Evolutionary conservation across 2,797 vertebrate genomes (phyloP).

Genomic region (Oreochromis grahami): DNA sequence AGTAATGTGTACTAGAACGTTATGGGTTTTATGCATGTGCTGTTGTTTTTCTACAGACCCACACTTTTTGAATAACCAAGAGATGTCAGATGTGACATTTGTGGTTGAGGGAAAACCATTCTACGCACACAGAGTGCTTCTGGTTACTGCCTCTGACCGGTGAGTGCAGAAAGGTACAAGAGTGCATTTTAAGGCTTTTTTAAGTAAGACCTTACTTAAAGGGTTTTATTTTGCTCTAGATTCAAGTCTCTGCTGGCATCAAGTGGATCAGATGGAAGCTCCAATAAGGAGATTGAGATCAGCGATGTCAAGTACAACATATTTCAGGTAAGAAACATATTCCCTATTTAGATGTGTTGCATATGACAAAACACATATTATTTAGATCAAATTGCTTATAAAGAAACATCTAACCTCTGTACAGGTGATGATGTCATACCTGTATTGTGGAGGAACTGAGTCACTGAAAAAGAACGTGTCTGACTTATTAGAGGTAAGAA

Average conservation of each 20-base stretch:
- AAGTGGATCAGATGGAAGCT: conserved; percentile 75
- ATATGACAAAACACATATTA: not conserved
- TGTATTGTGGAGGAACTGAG: conserved; percentile 93
- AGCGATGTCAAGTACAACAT: conserved; percentile 88
- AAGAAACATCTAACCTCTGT: conserved; percentile 13
- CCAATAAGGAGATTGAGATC: conserved; percentile 87
- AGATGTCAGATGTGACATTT: conserved; percentile 98
- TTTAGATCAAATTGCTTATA: not conserved
- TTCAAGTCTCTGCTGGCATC: conserved; percentile 89
- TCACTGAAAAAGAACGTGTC: conserved; percentile 83
- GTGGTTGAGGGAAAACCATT: conserved; percentile 92
- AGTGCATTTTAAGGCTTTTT: rapidly evolving
- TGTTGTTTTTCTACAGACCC: conserved; percentile 77
- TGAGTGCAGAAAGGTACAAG: conserved; percentile 51
- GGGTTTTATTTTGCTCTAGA: conserved; percentile 61
- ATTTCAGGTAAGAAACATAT: conserved; percentile 82
- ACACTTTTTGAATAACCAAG: conserved; percentile 95
- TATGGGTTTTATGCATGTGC: not conserved
- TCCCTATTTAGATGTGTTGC: not conserved
- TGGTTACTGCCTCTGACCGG: conserved; percentile 95
- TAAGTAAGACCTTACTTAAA: not conserved
- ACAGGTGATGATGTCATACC: conserved; percentile 96
- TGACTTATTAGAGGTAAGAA: conserved; percentile 89
- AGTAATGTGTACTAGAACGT: not conserved
- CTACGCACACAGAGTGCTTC: conserved; percentile 92